phyloP scores from a whole-genome alignment of 2,797 vertebrate species.

The Vireo griseus region DNA sequence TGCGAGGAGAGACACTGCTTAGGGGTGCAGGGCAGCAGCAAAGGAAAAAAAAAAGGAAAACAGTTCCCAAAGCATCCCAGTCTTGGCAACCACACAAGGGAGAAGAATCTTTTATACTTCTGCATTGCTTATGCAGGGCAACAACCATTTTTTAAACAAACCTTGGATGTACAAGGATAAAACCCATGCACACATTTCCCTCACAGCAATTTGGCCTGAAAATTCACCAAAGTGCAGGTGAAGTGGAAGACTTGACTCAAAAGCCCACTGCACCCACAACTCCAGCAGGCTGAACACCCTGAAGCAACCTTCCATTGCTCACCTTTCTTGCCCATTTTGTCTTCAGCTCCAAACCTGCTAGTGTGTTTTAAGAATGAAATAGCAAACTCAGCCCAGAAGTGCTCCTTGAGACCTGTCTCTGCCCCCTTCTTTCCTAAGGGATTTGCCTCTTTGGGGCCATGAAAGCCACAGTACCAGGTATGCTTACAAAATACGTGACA shows the following conservation, averaged over 20 bases:
- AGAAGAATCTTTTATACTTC: background rate
- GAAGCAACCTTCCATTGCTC: background rate
- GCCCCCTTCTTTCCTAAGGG: background rate
- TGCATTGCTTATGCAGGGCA: background rate
- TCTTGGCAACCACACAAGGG: background rate
- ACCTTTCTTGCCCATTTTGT: background rate
- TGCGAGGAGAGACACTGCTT: background rate
- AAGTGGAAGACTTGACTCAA: background rate
- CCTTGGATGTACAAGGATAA: background rate
- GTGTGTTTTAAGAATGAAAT: background rate
- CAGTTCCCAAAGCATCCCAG: background rate
- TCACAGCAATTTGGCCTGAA: background rate
- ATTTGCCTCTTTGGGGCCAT: background rate
- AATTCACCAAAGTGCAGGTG: background rate
- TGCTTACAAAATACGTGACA: fast-evolving
- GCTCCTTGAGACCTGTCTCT: background rate
- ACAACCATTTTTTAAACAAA: background rate
- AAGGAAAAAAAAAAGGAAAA: background rate
- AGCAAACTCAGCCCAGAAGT: background rate
- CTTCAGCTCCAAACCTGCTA: background rate
- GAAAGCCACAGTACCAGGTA: background rate
- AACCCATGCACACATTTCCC: background rate
- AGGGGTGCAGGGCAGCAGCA: background rate
- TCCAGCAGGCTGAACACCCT: background rate
- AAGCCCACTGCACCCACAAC: background rate